Evolutionary conservation across 2,797 vertebrate genomes (phyloP), one percentile per base, ranked within the genome.

Genomic region (Manis crassicaudata): DNA sequence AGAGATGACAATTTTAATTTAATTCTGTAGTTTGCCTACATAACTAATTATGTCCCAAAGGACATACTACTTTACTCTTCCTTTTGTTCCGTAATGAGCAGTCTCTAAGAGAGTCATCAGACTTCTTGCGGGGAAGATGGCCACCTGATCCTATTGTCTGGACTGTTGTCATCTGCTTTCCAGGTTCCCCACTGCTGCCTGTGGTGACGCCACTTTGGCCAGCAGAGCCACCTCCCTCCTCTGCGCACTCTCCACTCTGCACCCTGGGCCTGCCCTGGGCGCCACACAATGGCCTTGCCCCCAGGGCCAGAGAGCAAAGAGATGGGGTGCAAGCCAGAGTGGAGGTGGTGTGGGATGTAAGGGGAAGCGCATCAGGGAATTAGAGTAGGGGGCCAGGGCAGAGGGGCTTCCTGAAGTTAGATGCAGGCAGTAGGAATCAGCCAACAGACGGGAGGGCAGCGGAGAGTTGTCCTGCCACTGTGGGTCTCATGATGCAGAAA

Each of bases 261-360:
- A 54, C 5, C 0, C 4, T 17, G 11, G 7, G 29, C 35, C 20
- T 7, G 9, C 29, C 73, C 72, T 60, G 35, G 40, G 14, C 0
- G 0, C 32, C 46, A 4, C 11, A 29, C 7, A n/a, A 1, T 2
- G 40, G 50, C 32, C 35, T 91, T 7, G 7, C 29, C 65, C 56
- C 43, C 10, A 83, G 68, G 11, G 65, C 52, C 63, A 81, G 60
- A 40, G 35, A 37, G 16, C 23, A 37, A 46, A 52, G 43, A 43
- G 20, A 32, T 4, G 14, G 58, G 70, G 25, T 50, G 43, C 73
- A n/a, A 52, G 13, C 54, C 43, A 40, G 68, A 23, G 7, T 13
- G 32, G 43, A 32, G 23, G 27, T 12, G 35, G 54, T 43, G 67
- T 37, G 67, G 62, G 32, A 82, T 35, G 40, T 52, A 35, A 70